These are phyloP conservation scores for Sinhomidia bicolor DNA, from an alignment of 2,888 invertebrate genomes.

Conservation along the genomic window DNA sequence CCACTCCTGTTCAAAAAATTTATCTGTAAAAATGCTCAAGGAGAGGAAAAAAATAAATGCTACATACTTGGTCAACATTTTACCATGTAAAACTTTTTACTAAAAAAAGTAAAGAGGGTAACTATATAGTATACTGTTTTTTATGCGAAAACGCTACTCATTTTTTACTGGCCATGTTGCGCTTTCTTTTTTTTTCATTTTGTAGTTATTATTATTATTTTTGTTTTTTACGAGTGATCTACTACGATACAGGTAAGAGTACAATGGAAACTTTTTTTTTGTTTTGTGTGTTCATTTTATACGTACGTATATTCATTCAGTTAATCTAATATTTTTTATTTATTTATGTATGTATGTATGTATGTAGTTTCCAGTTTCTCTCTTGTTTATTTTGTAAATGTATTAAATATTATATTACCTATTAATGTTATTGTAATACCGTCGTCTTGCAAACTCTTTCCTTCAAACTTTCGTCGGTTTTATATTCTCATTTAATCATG, in stretches of 20 bases:
- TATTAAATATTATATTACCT: no score
- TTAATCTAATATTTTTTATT: not conserved
- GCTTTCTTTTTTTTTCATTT: not conserved
- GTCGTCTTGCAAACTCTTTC: not conserved
- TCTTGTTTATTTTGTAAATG: not conserved
- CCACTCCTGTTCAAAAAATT: no score
- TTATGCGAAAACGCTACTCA: not conserved
- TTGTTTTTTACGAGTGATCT: not conserved
- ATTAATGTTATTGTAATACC: slow-evolving; percentile 32
- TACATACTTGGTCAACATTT: no score
- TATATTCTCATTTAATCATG: not conserved
- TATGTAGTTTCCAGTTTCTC: not conserved
- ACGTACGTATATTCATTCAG: not conserved
- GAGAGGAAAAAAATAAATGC: no score
- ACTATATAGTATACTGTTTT: not conserved
- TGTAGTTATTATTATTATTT: not conserved
- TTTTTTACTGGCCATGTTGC: not conserved
- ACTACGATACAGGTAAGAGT: no score
- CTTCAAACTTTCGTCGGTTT: not conserved
- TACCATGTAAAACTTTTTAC: no score
- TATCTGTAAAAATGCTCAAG: no score
- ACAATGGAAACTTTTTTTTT: not conserved
- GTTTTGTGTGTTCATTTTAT: not conserved
- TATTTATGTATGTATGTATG: not conserved
- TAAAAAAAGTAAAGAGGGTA: no score